Evolutionary conservation across 30 jellyfish, hydroid and myxozoan species (phyloP).

Genomic region (Phacellophora camtschatica): DNA sequence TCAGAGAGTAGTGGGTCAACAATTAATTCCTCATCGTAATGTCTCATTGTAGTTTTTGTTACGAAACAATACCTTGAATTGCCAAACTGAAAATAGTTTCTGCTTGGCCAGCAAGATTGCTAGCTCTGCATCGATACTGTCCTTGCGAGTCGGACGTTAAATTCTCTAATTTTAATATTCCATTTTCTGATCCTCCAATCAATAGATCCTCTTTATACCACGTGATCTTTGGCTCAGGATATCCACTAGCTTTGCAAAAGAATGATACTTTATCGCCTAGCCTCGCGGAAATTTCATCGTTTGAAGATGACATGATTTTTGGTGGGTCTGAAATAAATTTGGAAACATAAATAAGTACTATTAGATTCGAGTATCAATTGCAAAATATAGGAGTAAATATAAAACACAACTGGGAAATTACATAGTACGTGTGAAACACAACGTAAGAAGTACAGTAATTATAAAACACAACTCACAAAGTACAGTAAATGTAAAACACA

Average conservation of each 20-base stretch:
- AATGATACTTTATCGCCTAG: constrained; percentile 40
- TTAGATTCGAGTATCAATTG: too few relatives aligned
- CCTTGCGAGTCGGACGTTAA: constrained; percentile 80
- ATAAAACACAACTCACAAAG: too few relatives aligned
- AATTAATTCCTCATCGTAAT: too few relatives aligned
- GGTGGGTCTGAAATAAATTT: constrained; percentile 76
- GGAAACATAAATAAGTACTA: too few relatives aligned
- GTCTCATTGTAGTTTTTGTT: too few relatives aligned
- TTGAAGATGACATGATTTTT: constrained; percentile 19
- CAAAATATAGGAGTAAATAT: too few relatives aligned
- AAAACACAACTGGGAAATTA: too few relatives aligned
- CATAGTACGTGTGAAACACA: too few relatives aligned
- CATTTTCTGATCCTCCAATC: neutral
- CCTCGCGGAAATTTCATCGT: constrained; percentile 31
- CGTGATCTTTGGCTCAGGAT: constrained; percentile 69
- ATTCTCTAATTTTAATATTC: constrained; percentile 15
- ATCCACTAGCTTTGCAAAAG: constrained; percentile 73
- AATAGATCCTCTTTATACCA: constrained; percentile 50
- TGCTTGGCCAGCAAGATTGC: constrained; percentile 79
- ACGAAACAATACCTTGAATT: constrained; percentile 87
- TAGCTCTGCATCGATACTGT: constrained; percentile 80
- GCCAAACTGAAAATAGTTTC: constrained; percentile 65
- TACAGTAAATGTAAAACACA: too few relatives aligned
- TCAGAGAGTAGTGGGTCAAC: too few relatives aligned
- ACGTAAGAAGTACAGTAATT: too few relatives aligned